Conservation (phyloP, 2,888 invertebrate genomes). For the Drosophila dives region DNA sequence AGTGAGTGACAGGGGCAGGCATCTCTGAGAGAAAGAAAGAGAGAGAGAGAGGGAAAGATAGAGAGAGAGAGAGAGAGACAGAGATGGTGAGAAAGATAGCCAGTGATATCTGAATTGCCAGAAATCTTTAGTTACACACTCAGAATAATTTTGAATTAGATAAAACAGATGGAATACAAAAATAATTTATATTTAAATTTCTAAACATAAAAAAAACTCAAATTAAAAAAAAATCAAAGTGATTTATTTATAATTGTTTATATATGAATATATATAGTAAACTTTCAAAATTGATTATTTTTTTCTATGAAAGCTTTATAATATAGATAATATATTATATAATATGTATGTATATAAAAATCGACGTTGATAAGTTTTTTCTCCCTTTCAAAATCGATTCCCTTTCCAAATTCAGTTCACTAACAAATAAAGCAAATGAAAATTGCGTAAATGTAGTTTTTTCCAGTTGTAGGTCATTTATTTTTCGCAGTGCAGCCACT, state of each 20-base stretch:
- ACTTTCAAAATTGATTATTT: too few relatives aligned
- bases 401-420: not conserved
- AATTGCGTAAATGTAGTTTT: not conserved
- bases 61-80: not conserved
- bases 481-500: constrained; percentile 4
- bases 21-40: constrained; percentile 48
- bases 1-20: constrained; percentile 50
- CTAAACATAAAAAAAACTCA: too few relatives aligned
- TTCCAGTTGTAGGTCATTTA: not conserved
- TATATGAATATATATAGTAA: too few relatives aligned
- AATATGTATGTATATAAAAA: not conserved
- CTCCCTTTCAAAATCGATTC: not conserved
- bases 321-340: too few relatives aligned
- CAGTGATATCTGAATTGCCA: constrained; percentile 18
- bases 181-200: not conserved
- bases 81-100: not conserved
- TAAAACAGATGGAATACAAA: not conserved
- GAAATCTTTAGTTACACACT: not conserved
- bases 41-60: not conserved
- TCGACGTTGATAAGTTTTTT: not conserved
- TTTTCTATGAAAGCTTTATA: too few relatives aligned
- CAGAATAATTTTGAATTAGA: not conserved
- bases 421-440: not conserved
- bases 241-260: not conserved
- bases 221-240: not conserved